These are phyloP conservation scores for Muntiacus reevesi DNA, from an alignment of 2,113 vertebrate species.

Conservation along the genomic window DNA sequence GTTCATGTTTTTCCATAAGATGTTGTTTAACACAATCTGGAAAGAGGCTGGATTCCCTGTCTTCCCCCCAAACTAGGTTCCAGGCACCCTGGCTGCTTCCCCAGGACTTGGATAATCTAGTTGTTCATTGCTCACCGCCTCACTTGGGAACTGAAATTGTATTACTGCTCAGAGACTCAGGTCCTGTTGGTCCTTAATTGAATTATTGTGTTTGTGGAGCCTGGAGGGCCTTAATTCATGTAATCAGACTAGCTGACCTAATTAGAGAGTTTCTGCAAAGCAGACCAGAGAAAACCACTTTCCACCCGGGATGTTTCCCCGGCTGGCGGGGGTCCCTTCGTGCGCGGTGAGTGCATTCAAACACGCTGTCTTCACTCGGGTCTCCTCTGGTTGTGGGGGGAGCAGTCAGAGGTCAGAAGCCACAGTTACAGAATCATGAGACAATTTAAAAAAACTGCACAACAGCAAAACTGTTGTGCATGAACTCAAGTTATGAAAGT, in stretches of 20 bases:
- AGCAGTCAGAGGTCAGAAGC: not conserved
- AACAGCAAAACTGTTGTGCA: rapidly evolving
- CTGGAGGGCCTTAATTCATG: conserved; percentile 30
- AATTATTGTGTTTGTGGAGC: conserved; percentile 53
- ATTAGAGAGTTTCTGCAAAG: conserved; percentile 49
- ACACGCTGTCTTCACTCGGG: rapidly evolving
- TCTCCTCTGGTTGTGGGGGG: not conserved
- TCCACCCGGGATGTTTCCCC: not conserved
- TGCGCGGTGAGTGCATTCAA: rapidly evolving
- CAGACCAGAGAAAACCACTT: not conserved
- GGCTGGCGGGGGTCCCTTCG: rapidly evolving
- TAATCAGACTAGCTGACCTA: conserved; percentile 49
- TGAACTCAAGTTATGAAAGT: not conserved
- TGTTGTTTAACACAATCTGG: not conserved
- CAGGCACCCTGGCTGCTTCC: not conserved
- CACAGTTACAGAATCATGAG: not conserved
- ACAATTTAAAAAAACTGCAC: not conserved
- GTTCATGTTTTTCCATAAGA: not conserved
- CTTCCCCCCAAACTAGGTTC: not conserved
- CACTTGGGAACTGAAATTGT: not conserved
- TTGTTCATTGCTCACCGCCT: not conserved
- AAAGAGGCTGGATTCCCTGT: not conserved
- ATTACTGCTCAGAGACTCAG: conserved; percentile 30
- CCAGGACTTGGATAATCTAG: not conserved
- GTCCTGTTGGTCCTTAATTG: conserved; percentile 42